Evolutionary conservation across 2,888 invertebrate species (phyloP), one percentile per base, ranked within the genome.

Genomic region (Argynnis bischoffii): DNA sequence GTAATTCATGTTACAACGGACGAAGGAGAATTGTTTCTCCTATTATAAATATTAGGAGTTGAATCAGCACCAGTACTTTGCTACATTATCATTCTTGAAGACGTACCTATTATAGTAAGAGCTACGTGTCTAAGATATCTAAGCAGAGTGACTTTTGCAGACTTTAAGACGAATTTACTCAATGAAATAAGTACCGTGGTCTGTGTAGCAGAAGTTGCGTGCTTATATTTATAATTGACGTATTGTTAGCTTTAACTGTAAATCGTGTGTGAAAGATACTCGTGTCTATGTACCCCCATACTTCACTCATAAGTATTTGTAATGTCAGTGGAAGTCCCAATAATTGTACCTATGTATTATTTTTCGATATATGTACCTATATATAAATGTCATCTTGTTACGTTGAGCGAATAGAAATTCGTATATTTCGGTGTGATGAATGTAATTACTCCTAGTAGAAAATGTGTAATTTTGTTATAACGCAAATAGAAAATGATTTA

Each of bases 231-330:
- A 21, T 26, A 57, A 47, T 47, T 4, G 11, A 47, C 35, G 11
- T 41, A 41, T 41, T 41, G 21, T 47, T 57, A 57, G 57, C 47
- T 57, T 57, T 57, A 47, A 57, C 14, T 55, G 11, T 55, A 8
- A 41, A 41, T 55, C 55, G 16, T 41, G 41, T 16, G 41, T 16
- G 35, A 41, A 18, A 21, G 14, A 46, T 56, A 56, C 57, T 47
- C 59, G 13, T 26, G 26, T 26, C 57, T 47, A 11, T 57, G 15
- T 13, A 35, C 35, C 5, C 26, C 31, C n/a, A 16, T 16, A 21
- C 18, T 46, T 47, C 15, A 41, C 46, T 18, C 21, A 41, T 21
- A 18, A 21, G 35, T 35, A 41, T 41, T 1, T 41, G 11, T 41
- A 41, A 41, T 41, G 35, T 31, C 55, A 31, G 31, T 26, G 53